A percentile compares a stretch with the other conserved stretches of the same genome.
phyloP scores from a whole-genome alignment of 2,113 vertebrate species.

The Mugil cephalus region DNA sequence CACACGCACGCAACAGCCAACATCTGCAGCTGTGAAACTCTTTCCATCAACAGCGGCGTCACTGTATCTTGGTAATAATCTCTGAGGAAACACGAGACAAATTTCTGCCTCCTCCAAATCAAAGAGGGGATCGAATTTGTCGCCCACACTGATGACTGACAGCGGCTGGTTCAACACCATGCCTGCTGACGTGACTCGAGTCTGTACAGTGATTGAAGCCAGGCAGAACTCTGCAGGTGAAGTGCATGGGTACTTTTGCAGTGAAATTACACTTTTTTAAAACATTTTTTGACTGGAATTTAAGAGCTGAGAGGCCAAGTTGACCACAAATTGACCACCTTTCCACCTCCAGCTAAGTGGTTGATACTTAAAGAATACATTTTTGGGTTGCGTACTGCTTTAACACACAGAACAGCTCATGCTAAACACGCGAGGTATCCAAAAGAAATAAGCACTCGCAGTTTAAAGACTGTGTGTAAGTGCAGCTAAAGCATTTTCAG shows the following conservation, averaged over 20 bases:
- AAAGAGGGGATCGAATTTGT: slow-evolving; percentile 24
- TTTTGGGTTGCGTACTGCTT: not conserved
- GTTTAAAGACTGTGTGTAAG: slow-evolving; percentile 4
- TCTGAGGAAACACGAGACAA: slow-evolving; percentile 32
- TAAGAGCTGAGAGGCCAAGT: not conserved
- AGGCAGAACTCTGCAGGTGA: not conserved
- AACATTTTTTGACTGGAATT: not conserved
- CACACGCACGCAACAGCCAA: not conserved
- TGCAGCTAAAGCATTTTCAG: slow-evolving; percentile 29
- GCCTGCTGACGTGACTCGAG: not conserved
- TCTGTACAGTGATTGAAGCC: not conserved
- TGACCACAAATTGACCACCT: not conserved
- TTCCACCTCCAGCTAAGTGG: not conserved
- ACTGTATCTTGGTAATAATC: not conserved
- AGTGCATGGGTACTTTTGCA: not conserved
- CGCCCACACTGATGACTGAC: slow-evolving; percentile 14
- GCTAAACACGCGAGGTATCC: not conserved
- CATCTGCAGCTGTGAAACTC: slow-evolving; percentile 13
- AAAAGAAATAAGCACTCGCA: not conserved
- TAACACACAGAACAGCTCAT: not conserved
- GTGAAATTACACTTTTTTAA: not conserved
- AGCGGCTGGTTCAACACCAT: not conserved
- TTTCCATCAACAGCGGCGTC: slow-evolving; percentile 33
- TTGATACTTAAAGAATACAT: slow-evolving; percentile 4
- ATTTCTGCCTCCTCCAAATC: slow-evolving; percentile 31